Percentiles rank a stretch among this genome's conserved stretches.
Evolutionary conservation across 2,113 vertebrate genomes (phyloP).

Genomic region (Arothron firmamentum): DNA sequence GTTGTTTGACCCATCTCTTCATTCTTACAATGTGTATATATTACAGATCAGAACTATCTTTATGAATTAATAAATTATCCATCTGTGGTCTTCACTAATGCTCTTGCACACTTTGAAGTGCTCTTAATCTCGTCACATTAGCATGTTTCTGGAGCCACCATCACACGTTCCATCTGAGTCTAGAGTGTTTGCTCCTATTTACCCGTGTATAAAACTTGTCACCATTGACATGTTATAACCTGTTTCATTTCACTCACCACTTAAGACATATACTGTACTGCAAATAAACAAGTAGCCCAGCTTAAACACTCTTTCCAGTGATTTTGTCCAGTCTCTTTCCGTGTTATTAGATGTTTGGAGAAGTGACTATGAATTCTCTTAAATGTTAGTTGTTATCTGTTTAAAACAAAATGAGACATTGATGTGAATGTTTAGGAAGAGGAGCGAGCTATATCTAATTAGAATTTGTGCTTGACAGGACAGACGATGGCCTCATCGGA

Average conservation of each 20-base stretch:
- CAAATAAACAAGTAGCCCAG: too few species aligned
- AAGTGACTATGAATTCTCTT: too few species aligned
- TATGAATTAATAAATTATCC: not conserved
- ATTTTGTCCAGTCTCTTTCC: not conserved
- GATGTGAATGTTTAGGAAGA: not conserved
- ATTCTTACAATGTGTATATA: not conserved
- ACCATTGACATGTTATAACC: not conserved
- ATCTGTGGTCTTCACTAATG: slow-evolving; percentile 15
- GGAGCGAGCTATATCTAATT: too few species aligned
- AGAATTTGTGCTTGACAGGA: too few species aligned
- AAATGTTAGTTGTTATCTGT: too few species aligned
- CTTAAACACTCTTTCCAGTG: too few species aligned
- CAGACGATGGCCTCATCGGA: too few species aligned
- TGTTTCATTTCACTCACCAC: not conserved
- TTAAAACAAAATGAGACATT: not conserved
- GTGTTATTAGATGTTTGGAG: too few species aligned
- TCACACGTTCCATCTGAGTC: not conserved
- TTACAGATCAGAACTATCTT: not conserved
- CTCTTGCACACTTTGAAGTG: slow-evolving; percentile 30
- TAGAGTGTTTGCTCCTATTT: slow-evolving; percentile 2
- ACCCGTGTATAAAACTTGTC: not conserved
- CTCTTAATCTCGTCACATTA: slow-evolving; percentile 34
- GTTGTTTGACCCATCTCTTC: not conserved
- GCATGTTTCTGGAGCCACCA: slow-evolving; percentile 27
- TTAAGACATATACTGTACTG: too few species aligned